Evolutionary conservation across 2,113 vertebrate species (phyloP), one percentile per base, ranked within the genome.

Genomic region (Mesocricetus auratus): DNA sequence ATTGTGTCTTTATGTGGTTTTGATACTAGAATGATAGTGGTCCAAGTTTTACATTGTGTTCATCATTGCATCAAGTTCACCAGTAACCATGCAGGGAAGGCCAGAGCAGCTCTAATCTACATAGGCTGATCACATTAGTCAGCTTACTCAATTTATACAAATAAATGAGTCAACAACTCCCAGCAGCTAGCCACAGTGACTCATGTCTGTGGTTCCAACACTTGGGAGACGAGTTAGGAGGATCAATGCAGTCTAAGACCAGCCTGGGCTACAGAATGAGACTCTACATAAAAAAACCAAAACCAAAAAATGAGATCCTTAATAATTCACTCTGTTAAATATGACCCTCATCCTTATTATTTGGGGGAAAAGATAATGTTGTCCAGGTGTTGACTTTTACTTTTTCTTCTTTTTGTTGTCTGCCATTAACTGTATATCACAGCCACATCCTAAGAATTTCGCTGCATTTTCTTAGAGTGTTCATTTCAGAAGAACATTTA

Each of bases 401-500:
- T 56, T 86, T 91, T 53, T 15, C 11, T 82, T 69, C 2, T 66
- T 50, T 83, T 93, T 39, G 36, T 91, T 64, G 10, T 45, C 45
- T 77, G 1, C 24, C 81, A 74, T 64, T 29, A 36, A 21, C 36
- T 89, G 1, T 78, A 7, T 8, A 78, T 39, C 9, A 45, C 39
- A 50, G 11, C 58, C 12, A 39, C 75, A 47, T 64, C 39, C 87
- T 42, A 78, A 68, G 47, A 36, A 53, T 83, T 89, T 60, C 78
- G n/a, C 26, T 83, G 24, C 64, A 64, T 93, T 69, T 79, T 91
- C 62, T 10, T 79, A 29, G 0, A 74, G 4, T 75, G 91, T 73
- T 93, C 21, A 62, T 13, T 66, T 82, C 89, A 96, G 69, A 11
- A 88, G 50, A 93, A 21, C 31, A 86, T 83, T 93, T 66, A 90